Base-by-base conservation (phyloP, 2,113 vertebrate genomes). In the Arizona elegans region DNA sequence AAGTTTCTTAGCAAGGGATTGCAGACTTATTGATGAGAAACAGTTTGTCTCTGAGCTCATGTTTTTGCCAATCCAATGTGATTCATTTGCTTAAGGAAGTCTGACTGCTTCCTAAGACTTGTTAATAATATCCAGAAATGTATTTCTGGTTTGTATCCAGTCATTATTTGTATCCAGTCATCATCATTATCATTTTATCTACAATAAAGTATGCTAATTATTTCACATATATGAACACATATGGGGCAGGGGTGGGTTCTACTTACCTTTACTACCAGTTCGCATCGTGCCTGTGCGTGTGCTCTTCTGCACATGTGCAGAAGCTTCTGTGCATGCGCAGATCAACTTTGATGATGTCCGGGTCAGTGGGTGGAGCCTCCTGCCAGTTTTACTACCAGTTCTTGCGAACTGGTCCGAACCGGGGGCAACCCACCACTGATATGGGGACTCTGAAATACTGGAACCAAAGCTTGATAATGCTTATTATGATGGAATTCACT, bases 1-100 rank as follows among this genome's bases (percentile, higher is more conserved):
- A 97, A 97, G 92, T 95, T 96, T 94, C 97, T 97, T 96, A 97
- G 95, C 26, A 94, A 94, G 96, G 92, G 86, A 96, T 94, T 96
- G 93, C 3, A 94, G 95, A 88, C 70, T 95, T 96, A 96, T 81
- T 95, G 95, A 96, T 95, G 95, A 96, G 90, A 94, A 94, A 95
- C 91, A 95, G 89, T 96, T 96, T 90, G 89, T 90, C 92, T 95
- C 91, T 93, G 96, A 95, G 23, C 95, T 93, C 90, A 53, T n/a
- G 95, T n/a, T 0, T 0, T 70, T 81, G 95, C 43, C 26, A 88
- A 62, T 90, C 94, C 92, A 93, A 33, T 91, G 56, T 3, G 93
- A 81, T 95, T 95, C 38, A 88, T 81, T 93, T 94, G 62, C 47
- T 92, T 65, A 56, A 91, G 92, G 91, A 95, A 87, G 17, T 92